Conservation (phyloP, 1,140 invertebrate species). For the Drosophila takahashii region DNA sequence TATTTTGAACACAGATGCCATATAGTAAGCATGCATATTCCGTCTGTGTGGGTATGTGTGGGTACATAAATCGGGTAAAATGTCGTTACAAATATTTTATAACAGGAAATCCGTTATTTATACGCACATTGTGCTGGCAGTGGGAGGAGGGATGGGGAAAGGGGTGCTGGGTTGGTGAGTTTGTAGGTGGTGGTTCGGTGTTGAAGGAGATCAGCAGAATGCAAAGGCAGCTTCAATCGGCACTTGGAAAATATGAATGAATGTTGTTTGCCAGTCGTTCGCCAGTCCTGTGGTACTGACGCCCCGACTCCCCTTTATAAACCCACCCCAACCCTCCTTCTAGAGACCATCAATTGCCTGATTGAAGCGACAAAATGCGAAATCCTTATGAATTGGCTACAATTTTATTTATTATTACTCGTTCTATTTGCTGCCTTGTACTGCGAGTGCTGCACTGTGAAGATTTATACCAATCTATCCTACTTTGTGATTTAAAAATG, state of each 20-base stretch:
- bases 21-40: constrained; percentile 21
- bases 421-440: constrained; percentile 63
- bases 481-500: background rate
- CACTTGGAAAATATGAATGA: constrained; percentile 81
- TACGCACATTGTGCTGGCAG: constrained; percentile 70
- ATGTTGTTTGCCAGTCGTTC: constrained; percentile 75
- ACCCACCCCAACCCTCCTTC: background rate
- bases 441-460: constrained; percentile 9
- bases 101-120: constrained; percentile 82
- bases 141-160: background rate
- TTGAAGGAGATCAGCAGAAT: constrained; percentile 43
- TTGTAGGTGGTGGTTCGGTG: constrained; percentile 2
- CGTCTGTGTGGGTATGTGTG: constrained; percentile 16
- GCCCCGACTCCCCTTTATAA: background rate
- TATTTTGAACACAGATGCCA: constrained; percentile 2
- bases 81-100: constrained; percentile 82
- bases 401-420: constrained; percentile 83
- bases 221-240: constrained; percentile 55
- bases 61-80: constrained; percentile 71
- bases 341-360: constrained; percentile 29
- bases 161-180: constrained; percentile 6
- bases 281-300: constrained; percentile 24
- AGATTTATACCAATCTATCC: background rate
- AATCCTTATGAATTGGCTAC: constrained; percentile 82
- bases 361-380: constrained; percentile 72